Evolutionary conservation across 2,797 vertebrate species (phyloP), one percentile per base, ranked within the genome.

Genomic region (Danio albolineatus): DNA sequence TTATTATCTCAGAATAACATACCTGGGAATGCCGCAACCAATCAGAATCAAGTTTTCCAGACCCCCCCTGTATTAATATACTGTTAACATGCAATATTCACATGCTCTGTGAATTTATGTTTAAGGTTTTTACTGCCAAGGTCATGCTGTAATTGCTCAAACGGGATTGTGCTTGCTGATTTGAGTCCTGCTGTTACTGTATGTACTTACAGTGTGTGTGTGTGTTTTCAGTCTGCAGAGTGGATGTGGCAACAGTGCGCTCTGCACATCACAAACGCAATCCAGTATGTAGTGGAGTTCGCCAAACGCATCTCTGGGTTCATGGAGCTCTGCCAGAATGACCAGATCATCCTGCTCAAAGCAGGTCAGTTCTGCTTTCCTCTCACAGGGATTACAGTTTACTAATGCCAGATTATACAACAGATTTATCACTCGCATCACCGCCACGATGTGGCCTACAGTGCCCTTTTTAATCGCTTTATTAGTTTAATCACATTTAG

Each of bases 291-390:
- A 79, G 96, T 97, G 91, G 96, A 97, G 90, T 98, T 97, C 0
- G 96, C 96, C 89, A 97, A 98, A 89, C 95, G 95, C 62, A 94
- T 96, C 28, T 91, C 93, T 4, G 96, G 96, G 86, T 98, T 98
- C 89, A 96, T 98, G 96, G 96, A 98, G 84, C 93, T 97, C 61
- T 97, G 96, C 89, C 96, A 98, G 93, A 98, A 98, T 0, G 96
- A 97, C 89, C 96, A 98, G 89, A 98, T 98, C 84, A 96, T 97
- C 84, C 90, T 97, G 57, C 95, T 97, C 83, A 97, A 97, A 96
- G 95, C 96, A 89, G 96, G 96, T 97, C 90, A 95, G 94, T 90
- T 49, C 70, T 64, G 36, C 8, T 6, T 41, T 80, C 2, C 19
- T 57, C 19, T 36, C 21, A 44, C 57, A 46, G 0, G 4, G 38